phyloP scores from a whole-genome alignment of 2,888 invertebrate genomes.

The Cartodere bifasciata region DNA sequence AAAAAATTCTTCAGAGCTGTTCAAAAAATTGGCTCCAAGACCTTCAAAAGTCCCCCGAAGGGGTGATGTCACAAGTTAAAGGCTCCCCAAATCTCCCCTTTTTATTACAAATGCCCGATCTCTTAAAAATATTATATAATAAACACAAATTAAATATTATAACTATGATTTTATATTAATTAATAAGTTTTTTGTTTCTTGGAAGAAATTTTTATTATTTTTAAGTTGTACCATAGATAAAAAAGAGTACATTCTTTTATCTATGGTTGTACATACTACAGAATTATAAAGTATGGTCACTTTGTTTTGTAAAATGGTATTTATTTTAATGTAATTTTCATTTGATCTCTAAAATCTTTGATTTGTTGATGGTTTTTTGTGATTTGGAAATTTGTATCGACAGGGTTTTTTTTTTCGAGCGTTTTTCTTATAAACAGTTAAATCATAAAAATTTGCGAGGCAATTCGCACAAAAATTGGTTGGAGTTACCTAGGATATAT shows the following conservation, averaged over 20 bases:
- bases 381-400: too few relatives aligned
- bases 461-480: too few relatives aligned
- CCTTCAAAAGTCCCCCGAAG: constrained; percentile 9
- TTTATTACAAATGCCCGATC: constrained; percentile 12
- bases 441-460: too few relatives aligned
- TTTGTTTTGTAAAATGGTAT: constrained; percentile 4
- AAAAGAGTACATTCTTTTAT: too few relatives aligned
- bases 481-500: too few relatives aligned
- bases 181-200: constrained; percentile 12
- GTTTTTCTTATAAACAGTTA: too few relatives aligned
- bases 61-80: constrained; percentile 9
- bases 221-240: constrained; percentile 12
- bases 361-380: constrained; percentile 11
- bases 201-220: constrained; percentile 12
- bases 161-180: too few relatives aligned
- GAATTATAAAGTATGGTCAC: not conserved
- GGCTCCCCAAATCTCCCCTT: not conserved
- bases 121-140: constrained; percentile 11
- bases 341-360: constrained; percentile 12
- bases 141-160: too few relatives aligned
- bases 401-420: too few relatives aligned
- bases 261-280: not conserved
- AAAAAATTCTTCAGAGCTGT: constrained; percentile 4
- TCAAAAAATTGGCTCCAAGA: constrained; percentile 7
- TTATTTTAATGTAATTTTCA: constrained; percentile 9